Evolutionary conservation across 35 echinoderm and acorn worm genomes (phyloP).

Genomic region (Ophioderma brevispina): DNA sequence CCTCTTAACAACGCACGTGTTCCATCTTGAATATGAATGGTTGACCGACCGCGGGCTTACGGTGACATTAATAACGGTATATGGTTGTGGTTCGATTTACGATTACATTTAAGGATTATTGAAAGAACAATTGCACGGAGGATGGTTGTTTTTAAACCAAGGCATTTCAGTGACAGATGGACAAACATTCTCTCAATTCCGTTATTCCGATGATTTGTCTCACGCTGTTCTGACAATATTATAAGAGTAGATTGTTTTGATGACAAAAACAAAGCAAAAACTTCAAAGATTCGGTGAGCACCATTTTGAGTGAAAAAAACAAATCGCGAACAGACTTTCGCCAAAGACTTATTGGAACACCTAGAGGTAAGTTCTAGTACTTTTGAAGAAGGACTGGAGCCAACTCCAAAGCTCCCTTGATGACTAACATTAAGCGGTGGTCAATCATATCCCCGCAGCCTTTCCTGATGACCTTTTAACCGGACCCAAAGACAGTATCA

Average conservation of each 20-base stretch:
- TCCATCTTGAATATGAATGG: not conserved
- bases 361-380: constrained; percentile 15
- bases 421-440: constrained; percentile 7
- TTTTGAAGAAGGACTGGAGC: constrained; percentile 42
- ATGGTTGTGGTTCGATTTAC: not conserved
- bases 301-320: not conserved
- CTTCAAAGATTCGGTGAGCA: not conserved
- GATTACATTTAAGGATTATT: constrained; percentile 9
- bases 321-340: not conserved
- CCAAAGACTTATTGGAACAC: constrained; percentile 14
- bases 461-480: not conserved
- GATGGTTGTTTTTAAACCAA: constrained; percentile 27
- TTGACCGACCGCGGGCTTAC: not conserved
- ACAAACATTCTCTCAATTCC: not conserved
- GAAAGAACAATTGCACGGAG: constrained; percentile 16
- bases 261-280: not conserved
- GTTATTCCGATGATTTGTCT: constrained; percentile 19
- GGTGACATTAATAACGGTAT: constrained; percentile 20
- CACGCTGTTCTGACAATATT: not conserved
- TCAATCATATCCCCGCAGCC: not conserved
- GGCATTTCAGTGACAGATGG: constrained; percentile 9
- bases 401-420: not conserved
- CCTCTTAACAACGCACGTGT: not conserved
- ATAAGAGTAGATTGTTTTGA: not conserved
- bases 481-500: not conserved